Conservation (phyloP, 1,140 invertebrate species). For the Aphelenchoides avenae region DNA sequence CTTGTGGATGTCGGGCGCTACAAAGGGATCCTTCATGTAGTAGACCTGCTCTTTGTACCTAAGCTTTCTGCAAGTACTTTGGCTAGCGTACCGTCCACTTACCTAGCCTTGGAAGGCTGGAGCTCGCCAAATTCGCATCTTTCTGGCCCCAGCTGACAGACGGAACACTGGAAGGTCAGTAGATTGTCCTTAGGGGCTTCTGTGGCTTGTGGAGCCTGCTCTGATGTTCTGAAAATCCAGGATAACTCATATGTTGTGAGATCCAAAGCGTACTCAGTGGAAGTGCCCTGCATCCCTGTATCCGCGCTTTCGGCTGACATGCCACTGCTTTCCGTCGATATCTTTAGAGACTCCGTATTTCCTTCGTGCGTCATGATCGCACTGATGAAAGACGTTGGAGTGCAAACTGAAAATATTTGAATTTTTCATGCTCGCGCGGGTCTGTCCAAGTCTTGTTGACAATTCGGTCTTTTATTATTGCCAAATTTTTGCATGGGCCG, state of each 20-base stretch:
- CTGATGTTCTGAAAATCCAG: slow-evolving; percentile 1
- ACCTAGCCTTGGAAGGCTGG: slow-evolving; percentile 13
- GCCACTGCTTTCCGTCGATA: background rate
- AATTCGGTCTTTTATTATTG: too few relatives aligned
- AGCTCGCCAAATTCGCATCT: slow-evolving; percentile 24
- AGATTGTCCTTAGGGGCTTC: background rate
- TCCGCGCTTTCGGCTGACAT: background rate
- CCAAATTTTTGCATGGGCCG: too few relatives aligned
- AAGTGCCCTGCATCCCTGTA: background rate
- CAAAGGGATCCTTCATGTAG: slow-evolving; percentile 26
- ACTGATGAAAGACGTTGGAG: too few relatives aligned
- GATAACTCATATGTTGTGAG: background rate
- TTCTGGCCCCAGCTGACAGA: slow-evolving; percentile 16
- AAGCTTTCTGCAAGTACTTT: slow-evolving; percentile 1
- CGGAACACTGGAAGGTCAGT: slow-evolving; percentile 11
- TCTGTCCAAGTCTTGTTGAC: too few relatives aligned
- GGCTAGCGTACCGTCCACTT: background rate
- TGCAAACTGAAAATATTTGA: too few relatives aligned
- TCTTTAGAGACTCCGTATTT: background rate
- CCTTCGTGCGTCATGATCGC: too few relatives aligned
- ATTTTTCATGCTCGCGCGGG: too few relatives aligned
- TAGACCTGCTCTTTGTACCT: slow-evolving; percentile 11
- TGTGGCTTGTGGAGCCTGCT: background rate
- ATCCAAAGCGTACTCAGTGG: background rate
- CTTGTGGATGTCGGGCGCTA: slow-evolving; percentile 20